phyloP scores from a whole-genome alignment of 92 coral and sea anemone species.

The Umimayanthus kanabou region DNA sequence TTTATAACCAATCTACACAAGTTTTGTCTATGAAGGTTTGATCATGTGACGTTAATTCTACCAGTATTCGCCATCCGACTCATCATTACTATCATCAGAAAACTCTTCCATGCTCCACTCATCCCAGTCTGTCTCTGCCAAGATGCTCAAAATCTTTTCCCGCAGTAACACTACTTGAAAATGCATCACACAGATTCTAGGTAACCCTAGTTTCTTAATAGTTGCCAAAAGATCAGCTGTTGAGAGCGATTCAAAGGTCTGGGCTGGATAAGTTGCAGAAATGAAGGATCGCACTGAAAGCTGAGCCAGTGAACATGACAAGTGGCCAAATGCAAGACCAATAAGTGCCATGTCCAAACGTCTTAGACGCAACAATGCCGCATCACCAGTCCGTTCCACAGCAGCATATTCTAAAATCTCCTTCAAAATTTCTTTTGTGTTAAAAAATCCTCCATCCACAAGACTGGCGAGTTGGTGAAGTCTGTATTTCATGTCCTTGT shows the following conservation, averaged over 20 bases:
- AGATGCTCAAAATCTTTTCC: conserved; percentile 62
- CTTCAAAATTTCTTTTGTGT: conserved; percentile 58
- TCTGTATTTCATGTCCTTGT: conserved; percentile 25
- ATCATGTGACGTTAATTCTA: conserved; percentile 10
- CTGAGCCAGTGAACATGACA: conserved; percentile 61
- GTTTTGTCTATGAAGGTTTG: not conserved
- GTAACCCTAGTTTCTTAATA: conserved; percentile 59
- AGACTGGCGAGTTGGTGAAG: conserved; percentile 57
- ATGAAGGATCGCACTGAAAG: conserved; percentile 69
- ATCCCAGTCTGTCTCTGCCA: conserved; percentile 80
- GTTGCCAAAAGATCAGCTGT: conserved; percentile 50
- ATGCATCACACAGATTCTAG: conserved; percentile 63
- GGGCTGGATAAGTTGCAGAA: conserved; percentile 36
- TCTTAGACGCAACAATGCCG: conserved; percentile 51
- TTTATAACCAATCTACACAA: no score
- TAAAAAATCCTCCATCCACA: conserved; percentile 71
- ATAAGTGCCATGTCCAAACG: conserved; percentile 53
- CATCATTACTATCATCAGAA: conserved; percentile 77
- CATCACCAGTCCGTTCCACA: conserved; percentile 50
- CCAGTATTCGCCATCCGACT: conserved; percentile 84
- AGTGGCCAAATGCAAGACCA: conserved; percentile 63
- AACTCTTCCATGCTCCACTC: conserved; percentile 75
- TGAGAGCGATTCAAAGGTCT: conserved; percentile 52
- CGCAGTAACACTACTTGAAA: conserved; percentile 71
- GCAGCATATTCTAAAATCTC: conserved; percentile 72